A percentile compares a stretch with the other conserved stretches of the same genome.
These are phyloP conservation scores for Cheilosia pagana DNA, from an alignment of 2,888 invertebrate genomes.

Conservation along the genomic window DNA sequence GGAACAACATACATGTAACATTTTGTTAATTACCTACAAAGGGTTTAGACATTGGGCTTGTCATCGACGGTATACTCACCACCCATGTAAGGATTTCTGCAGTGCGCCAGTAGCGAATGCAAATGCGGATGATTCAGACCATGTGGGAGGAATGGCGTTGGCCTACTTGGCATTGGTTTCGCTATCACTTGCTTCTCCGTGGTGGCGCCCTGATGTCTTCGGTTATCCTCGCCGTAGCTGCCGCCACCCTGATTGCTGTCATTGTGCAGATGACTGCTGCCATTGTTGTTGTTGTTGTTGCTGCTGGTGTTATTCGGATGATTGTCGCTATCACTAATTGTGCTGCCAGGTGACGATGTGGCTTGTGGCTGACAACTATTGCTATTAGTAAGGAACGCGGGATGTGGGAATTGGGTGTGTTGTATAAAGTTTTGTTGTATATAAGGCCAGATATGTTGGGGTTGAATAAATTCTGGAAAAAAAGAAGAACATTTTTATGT, in stretches of 20 bases:
- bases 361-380: constrained; percentile 84
- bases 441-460: constrained; percentile 84
- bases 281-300: constrained; percentile 77
- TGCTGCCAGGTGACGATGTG: constrained; percentile 83
- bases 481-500: not conserved
- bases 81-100: constrained; percentile 93
- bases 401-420: constrained; percentile 83
- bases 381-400: constrained; percentile 83
- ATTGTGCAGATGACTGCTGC: constrained; percentile 76
- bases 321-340: constrained; percentile 84
- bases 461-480: constrained; percentile 83
- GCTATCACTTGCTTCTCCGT: constrained; percentile 85
- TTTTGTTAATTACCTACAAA: constrained; percentile 58
- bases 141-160: constrained; percentile 86
- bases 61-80: constrained; percentile 79
- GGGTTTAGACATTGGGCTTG: constrained; percentile 1
- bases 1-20: constrained; percentile 79
- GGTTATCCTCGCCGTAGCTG: constrained; percentile 77
- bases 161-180: constrained; percentile 93
- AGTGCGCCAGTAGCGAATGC: constrained; percentile 91
- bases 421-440: constrained; percentile 84
- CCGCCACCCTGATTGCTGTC: constrained; percentile 80
- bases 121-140: constrained; percentile 92
- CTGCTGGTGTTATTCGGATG: constrained; percentile 79
- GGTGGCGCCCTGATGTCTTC: constrained; percentile 79